phyloP scores from a whole-genome alignment of 2,888 invertebrate genomes.

The Scaptomyza flava region DNA sequence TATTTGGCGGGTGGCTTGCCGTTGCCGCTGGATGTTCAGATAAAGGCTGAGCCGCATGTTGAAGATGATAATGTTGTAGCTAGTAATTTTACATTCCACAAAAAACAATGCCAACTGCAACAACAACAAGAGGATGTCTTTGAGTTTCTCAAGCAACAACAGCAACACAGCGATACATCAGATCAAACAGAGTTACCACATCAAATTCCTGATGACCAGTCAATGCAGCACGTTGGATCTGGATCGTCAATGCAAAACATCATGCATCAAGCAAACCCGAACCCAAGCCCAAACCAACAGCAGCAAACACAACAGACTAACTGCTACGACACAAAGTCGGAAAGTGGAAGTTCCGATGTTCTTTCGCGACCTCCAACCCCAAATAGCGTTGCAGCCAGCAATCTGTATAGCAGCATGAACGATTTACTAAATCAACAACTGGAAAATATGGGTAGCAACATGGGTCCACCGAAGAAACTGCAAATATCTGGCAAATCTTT shows the following conservation, averaged over 20 bases:
- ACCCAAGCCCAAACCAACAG: slow-evolving; percentile 27
- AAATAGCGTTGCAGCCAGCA: slow-evolving; percentile 72
- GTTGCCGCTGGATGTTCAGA: slow-evolving; percentile 68
- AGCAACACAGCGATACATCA: slow-evolving; percentile 19
- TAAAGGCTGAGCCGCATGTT: slow-evolving; percentile 70
- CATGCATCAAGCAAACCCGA: slow-evolving; percentile 38
- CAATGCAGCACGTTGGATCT: slow-evolving; percentile 17
- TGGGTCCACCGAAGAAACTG: slow-evolving; percentile 84
- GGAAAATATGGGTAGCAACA: slow-evolving; percentile 82
- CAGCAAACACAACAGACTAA: slow-evolving; percentile 86
- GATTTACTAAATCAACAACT: slow-evolving; percentile 83
- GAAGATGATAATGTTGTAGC: slow-evolving; percentile 47
- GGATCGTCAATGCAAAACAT: slow-evolving; percentile 17
- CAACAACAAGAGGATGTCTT: slow-evolving; percentile 38
- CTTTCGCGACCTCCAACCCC: slow-evolving; percentile 84
- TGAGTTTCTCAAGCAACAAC: slow-evolving; percentile 17
- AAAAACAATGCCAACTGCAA: slow-evolving; percentile 39
- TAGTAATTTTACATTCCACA: slow-evolving; percentile 39
- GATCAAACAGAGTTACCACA: slow-evolving; percentile 28
- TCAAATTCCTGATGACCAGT: slow-evolving; percentile 41
- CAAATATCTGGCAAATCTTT: slow-evolving; percentile 82
- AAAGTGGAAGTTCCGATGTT: slow-evolving; percentile 84
- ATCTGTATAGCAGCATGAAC: slow-evolving; percentile 80
- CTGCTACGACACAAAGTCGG: slow-evolving; percentile 84
- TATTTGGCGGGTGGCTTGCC: slow-evolving; percentile 22